Conservation (phyloP, 2,113 vertebrate species). For the Leptocoma aspasia region DNA sequence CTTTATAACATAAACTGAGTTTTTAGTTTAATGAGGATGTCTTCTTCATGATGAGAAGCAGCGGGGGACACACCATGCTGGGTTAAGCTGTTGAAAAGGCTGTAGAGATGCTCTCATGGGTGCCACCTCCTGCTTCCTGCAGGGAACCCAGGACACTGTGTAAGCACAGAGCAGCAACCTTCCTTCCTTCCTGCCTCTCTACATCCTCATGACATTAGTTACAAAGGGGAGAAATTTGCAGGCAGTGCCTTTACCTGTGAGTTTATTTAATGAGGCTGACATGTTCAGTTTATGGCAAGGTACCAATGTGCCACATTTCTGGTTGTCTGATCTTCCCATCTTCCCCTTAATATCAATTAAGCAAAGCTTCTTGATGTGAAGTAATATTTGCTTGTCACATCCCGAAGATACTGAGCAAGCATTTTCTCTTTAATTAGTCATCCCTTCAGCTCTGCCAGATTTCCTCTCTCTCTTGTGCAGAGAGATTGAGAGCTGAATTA, state of each 20-base stretch:
- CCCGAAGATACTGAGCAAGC: neutral
- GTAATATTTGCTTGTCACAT: neutral
- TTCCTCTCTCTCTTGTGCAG: neutral
- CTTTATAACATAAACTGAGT: neutral
- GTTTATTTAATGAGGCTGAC: neutral
- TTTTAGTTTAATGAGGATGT: neutral
- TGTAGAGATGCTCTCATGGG: neutral
- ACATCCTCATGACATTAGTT: neutral
- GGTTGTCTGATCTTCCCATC: neutral
- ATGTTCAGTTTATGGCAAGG: neutral
- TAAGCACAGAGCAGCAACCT: neutral
- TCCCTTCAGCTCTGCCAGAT: neutral
- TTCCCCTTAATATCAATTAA: neutral
- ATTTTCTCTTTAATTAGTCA: neutral
- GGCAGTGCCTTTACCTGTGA: neutral
- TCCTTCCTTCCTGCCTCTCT: neutral
- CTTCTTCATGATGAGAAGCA: neutral
- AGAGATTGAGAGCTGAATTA: neutral
- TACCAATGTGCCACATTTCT: neutral
- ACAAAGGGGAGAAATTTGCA: neutral
- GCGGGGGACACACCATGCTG: fast-evolving
- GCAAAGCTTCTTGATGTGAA: neutral
- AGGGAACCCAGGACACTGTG: neutral
- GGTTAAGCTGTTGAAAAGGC: neutral
- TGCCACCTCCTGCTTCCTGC: neutral